Evolutionary conservation across 2,888 invertebrate species (phyloP), one percentile per base, ranked within the genome.

Genomic region (Auanema freiburgensis): DNA sequence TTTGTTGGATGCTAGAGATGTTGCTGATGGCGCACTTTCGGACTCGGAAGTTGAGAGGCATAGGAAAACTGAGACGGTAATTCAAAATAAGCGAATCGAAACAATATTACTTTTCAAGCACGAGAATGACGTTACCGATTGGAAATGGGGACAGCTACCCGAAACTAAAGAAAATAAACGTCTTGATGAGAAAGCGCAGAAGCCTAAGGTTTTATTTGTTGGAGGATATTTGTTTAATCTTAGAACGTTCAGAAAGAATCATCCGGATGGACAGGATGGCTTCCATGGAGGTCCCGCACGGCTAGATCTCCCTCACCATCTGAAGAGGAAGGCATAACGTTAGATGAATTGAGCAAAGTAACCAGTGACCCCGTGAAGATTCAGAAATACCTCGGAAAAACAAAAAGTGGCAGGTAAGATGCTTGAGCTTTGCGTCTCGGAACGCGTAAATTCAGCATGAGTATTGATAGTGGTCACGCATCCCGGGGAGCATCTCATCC

Each of bases 61-160:
- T 25, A 63, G 94, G 83, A 87, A 92, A 56, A 90, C 90, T 55
- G 16, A 14, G 12, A 16, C n/a, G 25, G 16, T n/a, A 12, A 5
- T 55, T 6, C 25, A 5, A 52, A 23, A 5, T 52, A 6, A 18
- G 5, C n/a, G 12, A 8, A 2, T 16, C 12, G 6, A 24, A 8
- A 12, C 18, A 23, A 52, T 23, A 52, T 18, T 8, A 52, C 18
- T 52, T 10, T 16, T 67, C 66, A 41, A 78, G 69, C 69, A 73
- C 57, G 69, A 67, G 44, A 67, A 64, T 52, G 76, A 76, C 55
- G 74, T 78, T 54, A 75, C 77, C 8, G 81, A 81, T 65, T 85
- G 85, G 85, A 79, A 83, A 57, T 85, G 85, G 85, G 85, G 85
- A 49, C 79, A 85, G 63, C 74, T 85, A 51, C 85, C 85, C 33